These are phyloP conservation scores for Aurelia aurita DNA, from an alignment of 30 jellyfish, hydroid and myxozoan species.

Conservation along the genomic window DNA sequence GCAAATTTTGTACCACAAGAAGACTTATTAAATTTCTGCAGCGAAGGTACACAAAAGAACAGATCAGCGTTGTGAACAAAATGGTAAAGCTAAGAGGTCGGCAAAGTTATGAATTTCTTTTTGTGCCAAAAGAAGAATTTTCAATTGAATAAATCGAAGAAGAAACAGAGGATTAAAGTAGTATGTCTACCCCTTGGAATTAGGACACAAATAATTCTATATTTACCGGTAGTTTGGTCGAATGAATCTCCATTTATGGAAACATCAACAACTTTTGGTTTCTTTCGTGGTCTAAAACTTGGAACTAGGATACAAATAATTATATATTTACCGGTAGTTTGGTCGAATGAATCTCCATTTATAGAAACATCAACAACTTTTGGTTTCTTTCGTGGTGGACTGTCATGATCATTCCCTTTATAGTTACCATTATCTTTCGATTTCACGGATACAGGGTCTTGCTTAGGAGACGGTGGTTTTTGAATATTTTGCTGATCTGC, in stretches of 20 bases:
- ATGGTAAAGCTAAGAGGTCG: too few relatives aligned
- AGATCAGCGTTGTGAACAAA: too few relatives aligned
- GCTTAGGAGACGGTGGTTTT: slow-evolving; percentile 37
- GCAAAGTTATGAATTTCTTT: too few relatives aligned
- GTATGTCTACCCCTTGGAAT: too few relatives aligned
- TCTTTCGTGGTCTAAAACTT: slow-evolving; percentile 59
- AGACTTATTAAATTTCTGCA: too few relatives aligned
- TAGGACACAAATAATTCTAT: too few relatives aligned
- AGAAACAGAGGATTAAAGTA: too few relatives aligned
- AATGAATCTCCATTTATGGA: slow-evolving; percentile 86
- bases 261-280: slow-evolving; percentile 83
- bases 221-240: slow-evolving; percentile 65
- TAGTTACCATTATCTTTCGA: neutral
- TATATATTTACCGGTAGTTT: slow-evolving; percentile 21
- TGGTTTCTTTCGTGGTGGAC: slow-evolving; percentile 73
- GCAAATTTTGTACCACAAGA: too few relatives aligned
- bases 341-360: slow-evolving; percentile 91
- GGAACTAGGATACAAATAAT: too few relatives aligned
- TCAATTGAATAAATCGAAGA: too few relatives aligned
- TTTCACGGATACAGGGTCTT: neutral
- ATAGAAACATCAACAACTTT: slow-evolving; percentile 80
- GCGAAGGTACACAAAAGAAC: too few relatives aligned
- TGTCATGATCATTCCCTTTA: slow-evolving; percentile 29
- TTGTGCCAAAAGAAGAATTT: too few relatives aligned
- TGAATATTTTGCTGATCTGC: slow-evolving; percentile 59